These are phyloP conservation scores for Archocentrus centrarchus DNA, from an alignment of 2,113 vertebrate genomes.

Conservation along the genomic window DNA sequence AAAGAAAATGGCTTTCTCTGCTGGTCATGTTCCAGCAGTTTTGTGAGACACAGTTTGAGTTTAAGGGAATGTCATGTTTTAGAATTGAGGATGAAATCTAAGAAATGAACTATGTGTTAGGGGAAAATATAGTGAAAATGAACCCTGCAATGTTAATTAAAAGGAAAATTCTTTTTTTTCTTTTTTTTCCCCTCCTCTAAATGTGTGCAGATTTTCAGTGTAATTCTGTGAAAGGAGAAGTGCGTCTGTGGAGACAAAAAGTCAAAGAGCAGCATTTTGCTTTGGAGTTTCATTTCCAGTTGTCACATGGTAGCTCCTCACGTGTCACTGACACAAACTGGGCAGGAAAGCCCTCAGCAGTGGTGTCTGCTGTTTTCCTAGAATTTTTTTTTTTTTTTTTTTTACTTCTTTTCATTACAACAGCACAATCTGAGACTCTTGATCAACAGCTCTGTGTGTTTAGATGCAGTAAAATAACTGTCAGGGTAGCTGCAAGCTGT, in stretches of 20 bases:
- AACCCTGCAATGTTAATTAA: not conserved
- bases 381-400: conserved; percentile 15
- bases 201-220: not conserved
- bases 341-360: not conserved
- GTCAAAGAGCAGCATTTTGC: not conserved
- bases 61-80: not conserved
- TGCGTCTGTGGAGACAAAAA: not conserved
- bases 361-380: conserved; percentile 7
- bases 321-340: not conserved
- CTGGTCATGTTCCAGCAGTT: not conserved
- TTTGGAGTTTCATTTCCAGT: conserved; percentile 57
- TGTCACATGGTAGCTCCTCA: conserved; percentile 22
- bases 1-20: not conserved
- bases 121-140: not conserved
- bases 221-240: conserved; percentile 3
- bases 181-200: not conserved
- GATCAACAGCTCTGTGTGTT: not conserved
- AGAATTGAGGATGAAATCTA: not conserved
- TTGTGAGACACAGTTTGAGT: not conserved
- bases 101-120: not conserved
- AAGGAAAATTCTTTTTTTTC: not conserved
- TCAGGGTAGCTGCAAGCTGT: not conserved
- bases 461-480: not conserved
- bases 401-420: not conserved
- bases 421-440: not conserved